Evolutionary conservation across 2,888 invertebrate genomes (phyloP), one percentile per base, ranked within the genome.

Genomic region (Dolichomitus sp.): DNA sequence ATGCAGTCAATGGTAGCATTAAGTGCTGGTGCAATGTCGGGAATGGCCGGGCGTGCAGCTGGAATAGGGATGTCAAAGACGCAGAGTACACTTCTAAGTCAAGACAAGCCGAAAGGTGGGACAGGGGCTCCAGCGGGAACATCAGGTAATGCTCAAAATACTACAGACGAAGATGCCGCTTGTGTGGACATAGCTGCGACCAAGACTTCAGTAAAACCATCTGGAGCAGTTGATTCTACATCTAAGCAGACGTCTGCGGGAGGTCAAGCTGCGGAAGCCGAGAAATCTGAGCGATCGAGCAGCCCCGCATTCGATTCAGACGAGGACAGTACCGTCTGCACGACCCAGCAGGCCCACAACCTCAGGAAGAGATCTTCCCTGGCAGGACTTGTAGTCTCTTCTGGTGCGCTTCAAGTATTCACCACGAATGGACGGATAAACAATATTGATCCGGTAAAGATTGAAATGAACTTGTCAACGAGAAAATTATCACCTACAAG

Each of bases 241-340:
- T 86, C 84, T 27, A 90, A 89, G 27, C 90, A 75, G 80, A 88
- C 78, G 68, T 85, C 86, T 73, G 89, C 40, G 74, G 89, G 78
- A 17, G 85, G 83, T 14, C 94, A 94, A 85, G 92, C 90, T 19
- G 94, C 94, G 11, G 95, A 97, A 90, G 95, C 96, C 50, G 96
- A 97, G 91, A 96, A 96, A 88, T 96, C 96, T 5, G 97, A 98
- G 88, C 95, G 98, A 54, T 98, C 98, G 0, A 98, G 98, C 90
- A 98, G 98, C 92, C 96, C 98, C 0, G 98, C 98, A 0, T 99
- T 99, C 92, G 99, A 99, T 89, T 99, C 99, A 0, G 99, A 99
- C 91, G 98, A 99, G 84, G 99, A 99, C 90, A 97, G 97, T 84
- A 96, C 96, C 0, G 95, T 95, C 0, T 84, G 91, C 88, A 76